Evolutionary conservation across 1,140 invertebrate species (phyloP), one percentile per base, ranked within the genome.

Genomic region (Pseudachorutes palmiensis): DNA sequence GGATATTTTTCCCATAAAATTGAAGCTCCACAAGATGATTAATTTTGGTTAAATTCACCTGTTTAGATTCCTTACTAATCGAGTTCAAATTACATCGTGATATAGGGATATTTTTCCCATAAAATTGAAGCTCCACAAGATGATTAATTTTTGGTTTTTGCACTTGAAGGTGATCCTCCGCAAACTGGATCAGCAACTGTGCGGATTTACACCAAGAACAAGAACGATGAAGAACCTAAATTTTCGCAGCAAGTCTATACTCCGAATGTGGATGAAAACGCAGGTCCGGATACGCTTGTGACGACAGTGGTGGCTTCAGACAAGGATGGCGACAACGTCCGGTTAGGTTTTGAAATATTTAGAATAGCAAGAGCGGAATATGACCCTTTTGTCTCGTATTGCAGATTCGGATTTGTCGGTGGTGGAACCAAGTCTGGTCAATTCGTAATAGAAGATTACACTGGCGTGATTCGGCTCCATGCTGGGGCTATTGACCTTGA

Each of bases 191-290:
- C 90, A 0, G 92, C 92, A 0, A 95, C 92, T 0, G 92, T 95
- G 9, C 83, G 93, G 62, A 88, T 96, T 68, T 96, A 95, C 76
- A 96, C 93, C 2, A 94, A 95, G 76, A 96, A 95, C 76, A 94
- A 94, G 80, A 96, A 96, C 78, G 93, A 96, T 75, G 93, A 95
- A 80, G 91, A 94, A 77, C 93, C 93, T 0, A 95, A 94, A 78
- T 96, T 95, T 78, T 94, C 91, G 0, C 93, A 96, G 73, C 91
- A 94, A 81, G 93, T 96, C 0, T 96, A 96, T 76, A 95, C 92
- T 1, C 92, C 93, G 0, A 96, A 95, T 79, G 92, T 95, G 1
- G 92, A 96, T 77, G 93, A 95, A 79, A 96, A 95, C 78, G 92
- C 92, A 16, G 92, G 92, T 1, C 90, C 92, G 0, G 94, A 93